Conservation (phyloP, 2,113 vertebrate genomes). For the Equus quagga region DNA sequence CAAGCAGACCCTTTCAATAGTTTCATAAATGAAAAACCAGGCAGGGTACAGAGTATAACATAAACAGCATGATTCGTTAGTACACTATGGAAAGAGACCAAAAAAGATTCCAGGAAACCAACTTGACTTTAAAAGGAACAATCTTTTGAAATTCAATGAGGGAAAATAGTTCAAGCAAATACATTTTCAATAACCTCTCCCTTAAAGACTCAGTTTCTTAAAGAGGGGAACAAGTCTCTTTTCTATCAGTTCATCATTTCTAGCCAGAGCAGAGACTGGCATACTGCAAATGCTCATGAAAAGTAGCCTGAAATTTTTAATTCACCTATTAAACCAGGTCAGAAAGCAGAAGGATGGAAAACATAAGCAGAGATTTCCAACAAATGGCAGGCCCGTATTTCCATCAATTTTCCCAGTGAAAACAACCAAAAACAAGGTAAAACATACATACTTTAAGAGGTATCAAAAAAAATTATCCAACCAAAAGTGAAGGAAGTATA, state of each 20-base stretch:
- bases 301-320: not conserved
- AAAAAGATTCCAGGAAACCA: not conserved
- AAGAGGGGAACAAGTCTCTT: not conserved
- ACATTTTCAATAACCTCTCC: not conserved
- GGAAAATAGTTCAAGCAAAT: not conserved
- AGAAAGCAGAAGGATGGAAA: not conserved
- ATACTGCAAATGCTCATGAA: not conserved
- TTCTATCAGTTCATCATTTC: too few relatives aligned
- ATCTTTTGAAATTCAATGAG: not conserved
- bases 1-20: not conserved
- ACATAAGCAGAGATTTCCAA: not conserved
- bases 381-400: not conserved
- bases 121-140: not conserved
- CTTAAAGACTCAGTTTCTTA: not conserved
- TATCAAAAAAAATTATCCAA: not conserved
- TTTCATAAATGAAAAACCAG: not conserved
- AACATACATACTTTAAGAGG: not conserved
- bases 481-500: not conserved
- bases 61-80: not conserved
- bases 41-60: not conserved
- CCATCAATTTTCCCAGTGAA: not conserved
- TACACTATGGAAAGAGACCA: not conserved
- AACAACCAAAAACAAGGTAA: not conserved
- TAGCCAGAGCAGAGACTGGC: not conserved
- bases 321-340: not conserved